phyloP scores from a whole-genome alignment of 1,140 invertebrate species.

The Eciton burchellii region DNA sequence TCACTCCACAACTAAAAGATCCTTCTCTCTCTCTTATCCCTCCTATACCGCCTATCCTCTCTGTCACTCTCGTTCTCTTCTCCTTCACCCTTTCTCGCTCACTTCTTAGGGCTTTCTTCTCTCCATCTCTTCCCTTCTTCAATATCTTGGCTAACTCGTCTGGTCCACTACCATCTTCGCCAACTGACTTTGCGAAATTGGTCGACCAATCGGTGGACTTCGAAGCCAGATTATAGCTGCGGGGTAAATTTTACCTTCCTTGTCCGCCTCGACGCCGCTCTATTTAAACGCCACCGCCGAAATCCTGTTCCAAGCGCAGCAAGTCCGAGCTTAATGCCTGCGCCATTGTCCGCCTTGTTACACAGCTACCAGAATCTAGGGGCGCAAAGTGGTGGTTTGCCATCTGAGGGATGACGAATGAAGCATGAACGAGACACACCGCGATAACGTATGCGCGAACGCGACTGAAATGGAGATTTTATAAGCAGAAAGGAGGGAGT shows the following conservation, averaged over 20 bases:
- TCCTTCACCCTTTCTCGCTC: not conserved
- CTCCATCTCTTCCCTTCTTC: not conserved
- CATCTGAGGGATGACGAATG: constrained; percentile 3
- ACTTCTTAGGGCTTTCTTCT: not conserved
- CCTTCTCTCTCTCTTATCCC: not conserved
- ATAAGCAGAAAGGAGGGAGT: not conserved
- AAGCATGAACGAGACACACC: not conserved
- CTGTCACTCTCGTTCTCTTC: not conserved
- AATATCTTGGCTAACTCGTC: constrained; percentile 27
- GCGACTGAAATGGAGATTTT: not conserved
- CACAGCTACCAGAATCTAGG: not conserved
- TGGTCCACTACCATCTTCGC: constrained; percentile 19
- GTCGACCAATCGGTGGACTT: constrained; percentile 61
- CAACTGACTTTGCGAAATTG: constrained; percentile 42
- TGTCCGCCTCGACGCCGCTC: constrained; percentile 14
- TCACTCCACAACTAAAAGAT: constrained; percentile 50
- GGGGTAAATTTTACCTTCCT: constrained; percentile 74
- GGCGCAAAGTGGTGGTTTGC: constrained; percentile 1
- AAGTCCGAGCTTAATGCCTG: constrained; percentile 42
- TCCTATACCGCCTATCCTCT: too few relatives aligned
- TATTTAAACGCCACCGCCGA: constrained; percentile 51
- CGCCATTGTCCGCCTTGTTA: constrained; percentile 40
- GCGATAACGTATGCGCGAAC: not conserved
- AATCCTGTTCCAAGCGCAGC: constrained; percentile 9
- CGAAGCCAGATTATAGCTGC: constrained; percentile 75